Base-by-base conservation (phyloP, 2,113 vertebrate species). In the Ceyx cyanopectus region DNA sequence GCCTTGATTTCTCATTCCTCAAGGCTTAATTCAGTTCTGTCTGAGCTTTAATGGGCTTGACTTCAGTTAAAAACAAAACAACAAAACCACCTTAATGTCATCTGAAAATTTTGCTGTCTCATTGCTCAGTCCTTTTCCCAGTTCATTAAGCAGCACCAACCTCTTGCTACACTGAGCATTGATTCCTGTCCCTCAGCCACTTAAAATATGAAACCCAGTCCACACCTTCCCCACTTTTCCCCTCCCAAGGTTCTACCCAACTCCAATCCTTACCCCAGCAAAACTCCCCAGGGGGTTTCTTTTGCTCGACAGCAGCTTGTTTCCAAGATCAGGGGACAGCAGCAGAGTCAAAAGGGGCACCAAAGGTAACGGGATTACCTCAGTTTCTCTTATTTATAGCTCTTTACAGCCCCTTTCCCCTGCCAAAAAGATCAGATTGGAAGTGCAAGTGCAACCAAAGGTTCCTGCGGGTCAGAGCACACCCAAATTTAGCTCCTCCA, bases 331-430 rank as follows among this genome's bases (percentile, higher is more conserved):
- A 60, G 46, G 56, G 37, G 57, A 30, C 41, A 77, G 85, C 65
- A 53, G 62, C 57, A 29, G 53, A 73, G 51, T 62, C 77, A 91
- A 92, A 78, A 4, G 53, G 85, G 56, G 68, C 70, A 66, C 86
- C 77, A 78, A 70, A 6, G 7, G 77, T 87, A 87, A 92, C 81
- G 32, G 3, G 73, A 90, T 89, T 92, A 94, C 74, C 92, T 91
- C 86, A 61, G 88, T 95, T 95, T 94, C 90, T 94, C 84, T 96
- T 97, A 97, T 96, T 97, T 97, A 96, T 94, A 96, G 94, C 91
- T 66, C 93, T 89, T 90, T 85, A 87, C 72, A 65, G 72, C 43
- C 83, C 72, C 90, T 70, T 45, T 18, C 29, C 94, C 56, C n/a
- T 93, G 94, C 95, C 97, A 96, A 85, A 56, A 96, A 92, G 87